Evolutionary conservation across 2,113 vertebrate species (phyloP).

Genomic region (Nothobranchius furzeri): DNA sequence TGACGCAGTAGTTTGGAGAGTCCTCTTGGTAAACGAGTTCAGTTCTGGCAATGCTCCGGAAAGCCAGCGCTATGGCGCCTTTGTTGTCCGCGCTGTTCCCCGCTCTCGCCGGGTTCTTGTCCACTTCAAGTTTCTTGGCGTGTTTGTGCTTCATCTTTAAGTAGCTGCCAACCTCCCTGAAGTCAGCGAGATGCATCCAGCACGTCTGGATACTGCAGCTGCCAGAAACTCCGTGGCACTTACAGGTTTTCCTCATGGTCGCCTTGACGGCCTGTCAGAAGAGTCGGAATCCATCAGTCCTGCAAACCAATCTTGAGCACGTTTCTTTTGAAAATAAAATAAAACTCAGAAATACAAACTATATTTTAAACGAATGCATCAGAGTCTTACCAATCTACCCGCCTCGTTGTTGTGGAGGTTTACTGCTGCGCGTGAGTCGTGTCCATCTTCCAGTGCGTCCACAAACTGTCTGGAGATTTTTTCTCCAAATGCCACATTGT

Average conservation of each 20-base stretch:
- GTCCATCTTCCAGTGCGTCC: conserved; percentile 91
- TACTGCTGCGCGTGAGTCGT: conserved; percentile 89
- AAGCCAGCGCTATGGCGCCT: conserved; percentile 79
- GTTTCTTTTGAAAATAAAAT: too few relatives aligned
- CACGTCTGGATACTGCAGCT: conserved; percentile 97
- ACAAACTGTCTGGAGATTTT: conserved; percentile 94
- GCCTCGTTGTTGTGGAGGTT: conserved; percentile 97
- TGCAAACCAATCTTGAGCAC: too few relatives aligned
- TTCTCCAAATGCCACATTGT: conserved; percentile 94
- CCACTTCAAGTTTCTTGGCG: conserved; percentile 91
- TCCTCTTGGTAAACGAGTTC: conserved; percentile 93
- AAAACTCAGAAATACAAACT: neutral
- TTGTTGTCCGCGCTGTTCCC: conserved; percentile 91
- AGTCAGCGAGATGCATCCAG: conserved; percentile 93
- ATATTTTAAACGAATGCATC: too few relatives aligned
- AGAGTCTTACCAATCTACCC: conserved; percentile 86
- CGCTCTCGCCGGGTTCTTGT: conserved; percentile 83
- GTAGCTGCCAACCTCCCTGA: conserved; percentile 89
- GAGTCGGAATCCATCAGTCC: neutral
- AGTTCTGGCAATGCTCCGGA: conserved; percentile 79
- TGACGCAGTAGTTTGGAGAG: conserved; percentile 91
- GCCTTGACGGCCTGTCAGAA: conserved; percentile 84
- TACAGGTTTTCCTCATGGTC: conserved; percentile 91
- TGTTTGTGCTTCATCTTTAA: conserved; percentile 88
- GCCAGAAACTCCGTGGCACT: conserved; percentile 96